phyloP scores from a whole-genome alignment of 2,888 invertebrate genomes.

The Hololepta plana region DNA sequence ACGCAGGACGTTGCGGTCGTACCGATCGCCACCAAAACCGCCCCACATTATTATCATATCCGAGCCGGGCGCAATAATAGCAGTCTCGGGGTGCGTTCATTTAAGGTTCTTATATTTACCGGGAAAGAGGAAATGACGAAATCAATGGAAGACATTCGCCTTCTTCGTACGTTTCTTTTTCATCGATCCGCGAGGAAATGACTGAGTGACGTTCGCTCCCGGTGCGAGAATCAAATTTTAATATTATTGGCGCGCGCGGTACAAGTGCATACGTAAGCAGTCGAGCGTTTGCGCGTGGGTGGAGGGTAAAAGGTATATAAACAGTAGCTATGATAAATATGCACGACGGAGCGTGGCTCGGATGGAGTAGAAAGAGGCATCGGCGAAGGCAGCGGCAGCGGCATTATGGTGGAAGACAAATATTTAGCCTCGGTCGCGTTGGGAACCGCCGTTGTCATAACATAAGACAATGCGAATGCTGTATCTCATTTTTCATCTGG shows the following conservation, averaged over 20 bases:
- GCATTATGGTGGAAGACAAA: conserved; percentile 31
- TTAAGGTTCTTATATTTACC: no score
- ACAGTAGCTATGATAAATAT: conserved; percentile 31
- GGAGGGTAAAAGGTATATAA: conserved; percentile 31
- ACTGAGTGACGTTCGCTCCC: conserved; percentile 18
- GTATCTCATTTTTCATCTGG: conserved; percentile 35
- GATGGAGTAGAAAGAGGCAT: no score
- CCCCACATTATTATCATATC: conserved; percentile 18
- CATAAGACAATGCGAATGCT: conserved; percentile 31
- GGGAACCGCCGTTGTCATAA: conserved; percentile 30
- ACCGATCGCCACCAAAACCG: no score
- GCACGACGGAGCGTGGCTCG: conserved; percentile 20
- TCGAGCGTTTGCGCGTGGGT: no score
- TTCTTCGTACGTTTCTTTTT: conserved; percentile 7
- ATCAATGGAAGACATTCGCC: conserved; percentile 7
- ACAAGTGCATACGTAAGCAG: conserved; percentile 30
- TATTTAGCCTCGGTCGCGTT: conserved; percentile 30
- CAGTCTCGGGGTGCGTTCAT: no score
- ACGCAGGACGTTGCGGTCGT: conserved; percentile 11
- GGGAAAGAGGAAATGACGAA: no score
- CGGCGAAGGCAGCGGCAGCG: conserved; percentile 18
- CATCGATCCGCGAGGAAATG: conserved; percentile 20
- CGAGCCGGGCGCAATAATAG: conserved; percentile 9
- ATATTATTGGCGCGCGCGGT: conserved; percentile 27
- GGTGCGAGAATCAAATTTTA: conserved; percentile 29